Evolutionary conservation across 1,140 invertebrate genomes (phyloP).

Genomic region (Drosophila aff.): DNA sequence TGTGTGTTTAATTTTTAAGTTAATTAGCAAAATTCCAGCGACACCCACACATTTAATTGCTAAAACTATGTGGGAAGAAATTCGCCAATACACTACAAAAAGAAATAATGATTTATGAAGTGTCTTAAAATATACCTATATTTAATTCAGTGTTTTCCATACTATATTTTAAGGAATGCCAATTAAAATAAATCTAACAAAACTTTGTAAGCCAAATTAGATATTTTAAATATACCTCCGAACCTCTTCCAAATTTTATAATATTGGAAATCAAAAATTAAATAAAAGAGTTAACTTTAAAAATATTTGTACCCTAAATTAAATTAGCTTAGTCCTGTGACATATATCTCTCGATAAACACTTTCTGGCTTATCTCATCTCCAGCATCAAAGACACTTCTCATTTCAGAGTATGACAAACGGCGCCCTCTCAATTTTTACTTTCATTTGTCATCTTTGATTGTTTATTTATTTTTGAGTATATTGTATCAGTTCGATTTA

Average conservation of each 20-base stretch:
- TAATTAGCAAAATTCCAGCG: neutral
- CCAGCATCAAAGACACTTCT: slow-evolving; percentile 18
- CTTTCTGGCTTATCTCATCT: slow-evolving; percentile 1
- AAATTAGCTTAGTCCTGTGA: neutral
- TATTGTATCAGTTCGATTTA: slow-evolving; percentile 64
- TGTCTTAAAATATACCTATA: neutral
- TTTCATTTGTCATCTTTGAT: slow-evolving; percentile 63
- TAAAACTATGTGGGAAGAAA: neutral
- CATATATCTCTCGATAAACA: slow-evolving; percentile 7
- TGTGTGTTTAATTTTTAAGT: neutral
- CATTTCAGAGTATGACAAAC: slow-evolving; percentile 47
- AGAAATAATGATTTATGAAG: neutral
- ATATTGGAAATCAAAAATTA: neutral
- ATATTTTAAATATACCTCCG: too few relatives aligned
- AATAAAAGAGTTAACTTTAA: neutral
- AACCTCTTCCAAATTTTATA: too few relatives aligned
- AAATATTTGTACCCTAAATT: slow-evolving; percentile 5
- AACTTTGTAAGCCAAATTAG: too few relatives aligned
- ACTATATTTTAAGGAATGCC: too few relatives aligned
- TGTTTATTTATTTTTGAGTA: slow-evolving; percentile 68
- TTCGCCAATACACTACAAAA: neutral
- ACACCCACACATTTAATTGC: neutral
- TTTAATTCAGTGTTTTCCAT: too few relatives aligned
- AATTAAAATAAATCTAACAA: neutral
- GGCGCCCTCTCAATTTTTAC: slow-evolving; percentile 51